Percentiles rank a stretch among this genome's conserved stretches.
Evolutionary conservation across 2,797 vertebrate species (phyloP).

Genomic region (Melanotaenia parkinsoni): DNA sequence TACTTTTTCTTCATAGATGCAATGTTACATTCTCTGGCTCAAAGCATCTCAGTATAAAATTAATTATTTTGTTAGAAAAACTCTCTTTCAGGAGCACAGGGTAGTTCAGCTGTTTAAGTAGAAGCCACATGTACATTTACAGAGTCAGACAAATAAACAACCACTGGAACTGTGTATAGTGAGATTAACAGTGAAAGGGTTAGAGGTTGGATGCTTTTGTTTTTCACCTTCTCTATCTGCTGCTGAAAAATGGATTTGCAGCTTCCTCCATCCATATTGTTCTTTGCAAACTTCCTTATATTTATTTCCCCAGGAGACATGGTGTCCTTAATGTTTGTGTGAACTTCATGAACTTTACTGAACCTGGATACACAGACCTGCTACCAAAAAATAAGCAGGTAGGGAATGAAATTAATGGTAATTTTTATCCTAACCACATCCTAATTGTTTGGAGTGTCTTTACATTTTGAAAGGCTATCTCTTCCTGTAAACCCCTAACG

Average conservation of each 20-base stretch:
- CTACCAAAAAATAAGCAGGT: not conserved
- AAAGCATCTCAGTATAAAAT: not conserved
- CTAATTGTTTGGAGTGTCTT: not conserved
- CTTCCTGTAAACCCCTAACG: conserved; percentile 44
- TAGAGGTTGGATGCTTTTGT: conserved; percentile 27
- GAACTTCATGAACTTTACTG: not conserved
- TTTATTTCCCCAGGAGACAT: conserved; percentile 41
- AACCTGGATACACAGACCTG: conserved; percentile 14
- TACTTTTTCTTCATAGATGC: not conserved
- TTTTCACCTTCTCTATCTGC: conserved; percentile 45
- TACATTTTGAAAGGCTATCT: conserved; percentile 30
- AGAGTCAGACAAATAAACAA: not conserved
- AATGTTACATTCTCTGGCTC: not conserved
- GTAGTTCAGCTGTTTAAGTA: not conserved
- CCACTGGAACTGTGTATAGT: not conserved
- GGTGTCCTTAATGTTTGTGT: conserved; percentile 33
- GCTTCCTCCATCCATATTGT: conserved; percentile 60
- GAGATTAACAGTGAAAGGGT: conserved; percentile 24
- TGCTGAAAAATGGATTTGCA: conserved; percentile 29
- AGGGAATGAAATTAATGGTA: not conserved
- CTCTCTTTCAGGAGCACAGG: not conserved
- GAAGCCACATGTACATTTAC: not conserved
- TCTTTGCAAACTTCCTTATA: conserved; percentile 63
- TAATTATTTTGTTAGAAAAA: not conserved
- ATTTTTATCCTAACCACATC: not conserved